phyloP scores from a whole-genome alignment of 2,888 invertebrate species.

The Heliconius sara region DNA sequence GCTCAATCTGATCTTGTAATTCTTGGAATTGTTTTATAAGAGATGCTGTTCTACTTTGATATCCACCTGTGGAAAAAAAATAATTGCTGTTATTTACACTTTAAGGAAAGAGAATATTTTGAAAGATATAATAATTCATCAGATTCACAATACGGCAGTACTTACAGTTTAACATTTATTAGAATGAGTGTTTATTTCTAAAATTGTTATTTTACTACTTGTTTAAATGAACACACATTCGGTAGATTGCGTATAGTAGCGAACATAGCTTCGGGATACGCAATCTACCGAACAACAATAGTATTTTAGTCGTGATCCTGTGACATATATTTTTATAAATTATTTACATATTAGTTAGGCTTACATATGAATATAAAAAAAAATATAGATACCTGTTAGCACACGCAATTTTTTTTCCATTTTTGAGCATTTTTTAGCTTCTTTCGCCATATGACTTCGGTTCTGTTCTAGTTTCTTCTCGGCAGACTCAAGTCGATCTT shows the following conservation, averaged over 20 bases:
- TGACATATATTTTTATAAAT: too few relatives aligned
- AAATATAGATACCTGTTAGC: constrained; percentile 86
- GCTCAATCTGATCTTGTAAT: constrained; percentile 94
- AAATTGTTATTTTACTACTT: too few relatives aligned
- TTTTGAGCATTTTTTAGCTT: constrained; percentile 98
- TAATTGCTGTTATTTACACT: background rate
- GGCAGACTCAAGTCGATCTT: constrained; percentile 96
- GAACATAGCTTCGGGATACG: too few relatives aligned
- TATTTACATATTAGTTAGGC: background rate
- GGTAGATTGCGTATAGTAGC: too few relatives aligned
- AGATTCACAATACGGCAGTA: too few relatives aligned
- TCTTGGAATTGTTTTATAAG: constrained; percentile 94
- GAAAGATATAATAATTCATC: too few relatives aligned
- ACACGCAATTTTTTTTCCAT: constrained; percentile 98
- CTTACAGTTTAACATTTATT: too few relatives aligned
- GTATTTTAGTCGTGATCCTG: too few relatives aligned
- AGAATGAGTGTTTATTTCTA: too few relatives aligned
- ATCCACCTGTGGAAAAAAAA: constrained; percentile 64
- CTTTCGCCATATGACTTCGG: constrained; percentile 97
- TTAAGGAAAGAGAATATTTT: background rate
- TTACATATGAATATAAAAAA: background rate
- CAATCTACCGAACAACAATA: too few relatives aligned
- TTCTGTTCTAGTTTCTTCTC: constrained; percentile 97
- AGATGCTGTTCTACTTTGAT: constrained; percentile 87
- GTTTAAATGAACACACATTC: too few relatives aligned